phyloP scores from a whole-genome alignment of 1,140 invertebrate genomes.

The Ladona fulva region DNA sequence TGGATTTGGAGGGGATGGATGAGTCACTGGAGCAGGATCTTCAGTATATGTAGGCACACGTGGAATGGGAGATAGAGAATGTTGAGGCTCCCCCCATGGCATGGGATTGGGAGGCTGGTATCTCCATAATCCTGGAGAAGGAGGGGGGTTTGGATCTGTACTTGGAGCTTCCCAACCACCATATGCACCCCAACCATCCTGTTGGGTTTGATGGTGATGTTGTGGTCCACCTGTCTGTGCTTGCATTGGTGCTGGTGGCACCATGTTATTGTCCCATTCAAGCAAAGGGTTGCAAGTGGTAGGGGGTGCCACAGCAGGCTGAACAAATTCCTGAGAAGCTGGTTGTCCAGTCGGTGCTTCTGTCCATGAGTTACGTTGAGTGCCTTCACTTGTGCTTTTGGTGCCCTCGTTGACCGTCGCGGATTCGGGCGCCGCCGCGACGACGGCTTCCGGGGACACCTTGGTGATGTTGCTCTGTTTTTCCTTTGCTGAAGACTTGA shows the following conservation, averaged over 20 bases:
- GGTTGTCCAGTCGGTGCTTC: not conserved
- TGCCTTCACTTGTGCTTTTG: not conserved
- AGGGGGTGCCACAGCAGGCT: not conserved
- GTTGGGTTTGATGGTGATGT: not conserved
- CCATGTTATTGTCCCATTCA: not conserved
- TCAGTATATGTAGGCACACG: not conserved
- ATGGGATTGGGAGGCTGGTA: not conserved
- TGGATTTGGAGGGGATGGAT: not conserved
- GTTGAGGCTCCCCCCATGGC: not conserved
- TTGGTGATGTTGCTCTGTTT: not conserved
- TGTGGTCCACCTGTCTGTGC: not conserved
- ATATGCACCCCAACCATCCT: not conserved
- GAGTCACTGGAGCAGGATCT: not conserved
- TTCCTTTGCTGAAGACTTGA: not conserved
- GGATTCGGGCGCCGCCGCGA: constrained; percentile 2
- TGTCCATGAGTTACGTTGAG: not conserved
- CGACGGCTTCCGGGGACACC: not conserved
- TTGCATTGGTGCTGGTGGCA: not conserved
- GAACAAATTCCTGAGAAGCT: not conserved
- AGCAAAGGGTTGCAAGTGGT: not conserved
- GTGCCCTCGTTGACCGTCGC: not conserved
- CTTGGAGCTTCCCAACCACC: not conserved
- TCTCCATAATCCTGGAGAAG: not conserved
- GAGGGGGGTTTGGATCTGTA: not conserved
- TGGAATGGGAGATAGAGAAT: not conserved